phyloP scores from a whole-genome alignment of 1,140 invertebrate species.

The Nasonia giraulti region DNA sequence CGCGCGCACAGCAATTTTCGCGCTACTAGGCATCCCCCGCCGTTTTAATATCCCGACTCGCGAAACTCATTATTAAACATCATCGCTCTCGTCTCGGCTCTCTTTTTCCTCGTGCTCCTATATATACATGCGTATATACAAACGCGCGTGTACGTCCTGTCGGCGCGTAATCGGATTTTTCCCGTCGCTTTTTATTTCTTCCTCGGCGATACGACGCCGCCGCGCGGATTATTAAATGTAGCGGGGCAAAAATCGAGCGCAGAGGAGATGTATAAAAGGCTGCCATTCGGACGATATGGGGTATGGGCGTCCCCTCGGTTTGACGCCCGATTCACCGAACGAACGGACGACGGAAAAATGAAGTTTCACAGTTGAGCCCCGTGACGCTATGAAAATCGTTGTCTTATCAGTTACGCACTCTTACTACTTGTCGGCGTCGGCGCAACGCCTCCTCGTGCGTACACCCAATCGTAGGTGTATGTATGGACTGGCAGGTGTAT shows the following conservation, averaged over 20 bases:
- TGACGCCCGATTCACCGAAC: no score
- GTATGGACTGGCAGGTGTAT: no score
- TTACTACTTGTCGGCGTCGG: background rate
- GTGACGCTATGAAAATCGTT: background rate
- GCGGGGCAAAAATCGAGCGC: background rate
- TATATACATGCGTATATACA: background rate
- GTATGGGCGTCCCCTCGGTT: no score
- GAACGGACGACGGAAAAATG: no score
- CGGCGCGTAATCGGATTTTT: conserved; percentile 7
- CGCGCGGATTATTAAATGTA: background rate
- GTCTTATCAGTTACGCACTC: conserved; percentile 12
- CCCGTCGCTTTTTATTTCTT: background rate
- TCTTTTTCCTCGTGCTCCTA: background rate
- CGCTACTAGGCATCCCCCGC: background rate
- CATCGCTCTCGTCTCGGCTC: background rate
- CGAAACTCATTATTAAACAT: background rate
- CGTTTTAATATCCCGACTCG: background rate
- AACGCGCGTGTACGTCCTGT: no score
- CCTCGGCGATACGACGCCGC: background rate
- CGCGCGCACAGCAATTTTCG: background rate
- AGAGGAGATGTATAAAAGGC: background rate
- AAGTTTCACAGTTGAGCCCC: no score
- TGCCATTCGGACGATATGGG: background rate
- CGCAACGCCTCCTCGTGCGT: background rate
- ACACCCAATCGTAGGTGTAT: no score